Evolutionary conservation across 1,140 invertebrate genomes (phyloP).

Genomic region (Heliconius nattereri): DNA sequence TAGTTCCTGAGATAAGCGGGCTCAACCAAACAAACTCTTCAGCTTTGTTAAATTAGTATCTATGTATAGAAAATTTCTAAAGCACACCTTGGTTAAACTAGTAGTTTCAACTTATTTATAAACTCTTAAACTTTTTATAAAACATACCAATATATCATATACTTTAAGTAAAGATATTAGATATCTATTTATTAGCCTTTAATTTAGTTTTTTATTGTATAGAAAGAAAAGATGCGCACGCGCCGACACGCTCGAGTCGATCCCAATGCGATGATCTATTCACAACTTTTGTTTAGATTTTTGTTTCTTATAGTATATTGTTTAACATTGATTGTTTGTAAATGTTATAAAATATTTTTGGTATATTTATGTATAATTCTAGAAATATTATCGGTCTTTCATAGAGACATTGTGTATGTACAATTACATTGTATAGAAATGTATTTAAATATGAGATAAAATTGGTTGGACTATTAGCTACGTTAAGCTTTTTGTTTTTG

Average conservation of each 20-base stretch:
- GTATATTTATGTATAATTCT: no score
- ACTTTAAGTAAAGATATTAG: not conserved
- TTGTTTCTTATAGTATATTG: not conserved
- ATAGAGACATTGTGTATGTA: not conserved
- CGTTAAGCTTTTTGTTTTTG: no score
- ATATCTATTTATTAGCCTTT: not conserved
- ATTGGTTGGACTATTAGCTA: no score
- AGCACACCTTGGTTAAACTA: no score
- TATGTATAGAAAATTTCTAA: no score
- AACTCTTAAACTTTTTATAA: not conserved
- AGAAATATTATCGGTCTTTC: not conserved
- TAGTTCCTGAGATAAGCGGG: no score
- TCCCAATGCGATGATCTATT: not conserved
- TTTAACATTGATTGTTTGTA: no score
- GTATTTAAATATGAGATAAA: no score
- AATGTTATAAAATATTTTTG: no score
- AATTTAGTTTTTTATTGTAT: not conserved
- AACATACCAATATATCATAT: not conserved
- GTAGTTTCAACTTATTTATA: not conserved
- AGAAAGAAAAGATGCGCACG: constrained; percentile 7
- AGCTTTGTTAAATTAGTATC: no score
- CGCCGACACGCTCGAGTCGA: not conserved
- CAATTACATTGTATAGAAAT: no score
- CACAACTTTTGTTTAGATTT: not conserved
- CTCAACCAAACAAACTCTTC: no score